Evolutionary conservation across 2,888 invertebrate species (phyloP).

Genomic region (Eumerus sabulonum): DNA sequence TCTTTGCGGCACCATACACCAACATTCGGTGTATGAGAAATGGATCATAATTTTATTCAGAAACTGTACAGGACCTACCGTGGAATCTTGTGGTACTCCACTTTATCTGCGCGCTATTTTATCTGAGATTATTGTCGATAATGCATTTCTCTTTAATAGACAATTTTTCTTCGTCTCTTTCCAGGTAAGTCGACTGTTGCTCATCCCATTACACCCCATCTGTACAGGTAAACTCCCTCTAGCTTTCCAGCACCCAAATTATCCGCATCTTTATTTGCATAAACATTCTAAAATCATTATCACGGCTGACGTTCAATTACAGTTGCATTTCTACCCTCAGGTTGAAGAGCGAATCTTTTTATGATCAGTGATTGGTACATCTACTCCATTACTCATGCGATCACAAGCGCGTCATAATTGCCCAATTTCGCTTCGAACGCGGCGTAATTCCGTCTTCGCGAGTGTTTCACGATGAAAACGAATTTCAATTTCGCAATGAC

Average conservation of each 20-base stretch:
- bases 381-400: constrained; percentile 22
- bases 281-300: constrained; percentile 53
- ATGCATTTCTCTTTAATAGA: not conserved
- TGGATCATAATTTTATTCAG: not conserved
- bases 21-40: too few relatives aligned
- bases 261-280: constrained; percentile 56
- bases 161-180: constrained; percentile 13
- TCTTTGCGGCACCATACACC: not conserved
- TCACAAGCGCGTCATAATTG: constrained; percentile 61
- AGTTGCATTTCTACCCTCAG: constrained; percentile 61
- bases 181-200: constrained; percentile 23
- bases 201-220: not conserved
- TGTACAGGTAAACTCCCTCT: constrained; percentile 12
- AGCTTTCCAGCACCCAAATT: constrained; percentile 28
- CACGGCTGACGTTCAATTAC: constrained; percentile 49
- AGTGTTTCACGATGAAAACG: constrained; percentile 22
- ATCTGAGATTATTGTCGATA: not conserved
- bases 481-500: constrained; percentile 51
- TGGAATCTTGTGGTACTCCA: not conserved
- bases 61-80: not conserved
- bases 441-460: not conserved
- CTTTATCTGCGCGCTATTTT: not conserved
- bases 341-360: constrained; percentile 48
- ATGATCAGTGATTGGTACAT: constrained; percentile 61
- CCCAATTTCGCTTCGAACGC: constrained; percentile 44